Conservation (phyloP, 2,888 invertebrate genomes). For the Amphiduros pacificus region DNA sequence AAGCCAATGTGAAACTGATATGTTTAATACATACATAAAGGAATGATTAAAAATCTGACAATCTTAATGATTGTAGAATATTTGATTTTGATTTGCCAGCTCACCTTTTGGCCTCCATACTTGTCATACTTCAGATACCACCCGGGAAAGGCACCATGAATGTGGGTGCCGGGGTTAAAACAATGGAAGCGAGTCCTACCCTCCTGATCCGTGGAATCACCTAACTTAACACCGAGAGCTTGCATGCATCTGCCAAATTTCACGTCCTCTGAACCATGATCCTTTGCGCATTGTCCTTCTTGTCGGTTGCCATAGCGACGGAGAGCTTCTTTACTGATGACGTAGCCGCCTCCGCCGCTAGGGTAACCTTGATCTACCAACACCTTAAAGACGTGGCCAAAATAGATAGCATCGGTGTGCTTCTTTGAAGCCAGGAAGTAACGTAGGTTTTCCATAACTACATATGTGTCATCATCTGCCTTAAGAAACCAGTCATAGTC, state of each 20-base stretch:
- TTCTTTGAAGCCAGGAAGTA: constrained; percentile 82
- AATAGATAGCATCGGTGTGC: constrained; percentile 79
- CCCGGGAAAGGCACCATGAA: constrained; percentile 44
- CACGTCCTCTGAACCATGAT: constrained; percentile 52
- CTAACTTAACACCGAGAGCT: constrained; percentile 44
- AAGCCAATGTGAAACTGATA: too few species aligned
- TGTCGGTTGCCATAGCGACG: constrained; percentile 23
- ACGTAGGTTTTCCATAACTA: constrained; percentile 91
- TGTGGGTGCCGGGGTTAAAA: constrained; percentile 46
- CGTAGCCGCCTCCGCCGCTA: constrained; percentile 31
- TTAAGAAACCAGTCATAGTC: constrained; percentile 96
- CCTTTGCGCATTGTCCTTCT: constrained; percentile 27
- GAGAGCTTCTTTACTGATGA: constrained; percentile 29
- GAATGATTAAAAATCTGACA: too few species aligned
- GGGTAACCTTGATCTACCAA: constrained; percentile 38
- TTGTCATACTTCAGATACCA: constrained; percentile 51
- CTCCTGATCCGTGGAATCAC: constrained; percentile 43
- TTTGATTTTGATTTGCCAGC: too few species aligned
- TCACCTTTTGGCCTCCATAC: constrained; percentile 47
- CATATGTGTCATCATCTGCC: constrained; percentile 98
- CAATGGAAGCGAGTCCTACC: constrained; percentile 53
- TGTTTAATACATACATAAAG: too few species aligned
- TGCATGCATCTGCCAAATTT: constrained; percentile 52
- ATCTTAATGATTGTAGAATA: too few species aligned
- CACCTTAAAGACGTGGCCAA: constrained; percentile 61